Base-by-base conservation (phyloP, 2,888 invertebrate species). In the Drosophila mercatorum region DNA sequence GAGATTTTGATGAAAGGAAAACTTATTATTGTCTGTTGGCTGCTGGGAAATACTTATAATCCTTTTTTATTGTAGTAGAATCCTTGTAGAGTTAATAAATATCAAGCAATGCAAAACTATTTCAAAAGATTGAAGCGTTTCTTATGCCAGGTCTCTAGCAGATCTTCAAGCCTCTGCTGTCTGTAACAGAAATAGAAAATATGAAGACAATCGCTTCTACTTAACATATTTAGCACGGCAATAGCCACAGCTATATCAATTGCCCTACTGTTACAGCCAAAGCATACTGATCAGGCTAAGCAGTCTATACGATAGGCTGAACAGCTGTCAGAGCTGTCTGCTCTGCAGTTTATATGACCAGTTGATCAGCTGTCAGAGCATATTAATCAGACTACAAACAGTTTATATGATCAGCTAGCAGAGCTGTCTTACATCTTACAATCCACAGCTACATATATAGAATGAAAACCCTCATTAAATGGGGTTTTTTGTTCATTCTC, bases 401-500 rank as follows among this genome's bases (percentile, higher is more conserved):
- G 0, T 12, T 46, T 6, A 31, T n/a, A 31, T 31, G n/a, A n/a
- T 31, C 26, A 12, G 17, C 7, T n/a, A 3, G 5, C 5, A 5
- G 5, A 14, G 7, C 14, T 1, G 14, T 5, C 12, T 22, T 2
- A 49, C 1, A n/a, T 31, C 28, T 43, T 10, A 17, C 1, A 43
- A 38, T 3, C 5, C 5, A 22, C 17, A 17, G 17, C 11, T 10
- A 17, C 2, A 17, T 1, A 22, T n/a, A n/a, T 2, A 2, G 49
- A 0, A 10, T 49, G 10, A 26, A 26, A 12, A 14, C 3, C 14
- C 14, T 46, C 26, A 46, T 46, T 26, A 46, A 51, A 11, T 17
- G 11, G 11, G 51, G 11, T 5, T 3, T 44, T 60, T 62, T 60
- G 22, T 62, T 60, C 60, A 46, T 46, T 41, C n/a, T 41, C 5